Evolutionary conservation across 2,113 vertebrate species (phyloP).

Genomic region (Sphyrna mokarran): DNA sequence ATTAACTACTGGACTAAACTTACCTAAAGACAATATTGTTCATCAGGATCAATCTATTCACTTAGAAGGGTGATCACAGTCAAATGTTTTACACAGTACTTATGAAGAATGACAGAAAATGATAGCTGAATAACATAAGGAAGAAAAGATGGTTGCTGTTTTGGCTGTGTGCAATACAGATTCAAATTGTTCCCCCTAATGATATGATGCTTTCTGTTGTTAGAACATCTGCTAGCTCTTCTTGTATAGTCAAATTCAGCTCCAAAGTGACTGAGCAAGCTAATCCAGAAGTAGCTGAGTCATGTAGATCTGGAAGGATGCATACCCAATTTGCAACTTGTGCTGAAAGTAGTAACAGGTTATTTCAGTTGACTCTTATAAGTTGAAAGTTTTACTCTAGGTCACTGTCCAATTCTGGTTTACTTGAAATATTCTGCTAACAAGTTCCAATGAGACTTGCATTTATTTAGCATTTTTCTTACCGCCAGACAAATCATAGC

Average conservation of each 20-base stretch:
- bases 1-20: too few species aligned
- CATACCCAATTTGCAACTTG: not conserved
- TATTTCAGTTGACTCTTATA: not conserved
- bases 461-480: too few species aligned
- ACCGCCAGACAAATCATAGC: too few species aligned
- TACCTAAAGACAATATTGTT: too few species aligned
- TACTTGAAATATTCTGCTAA: not conserved
- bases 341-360: not conserved
- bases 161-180: too few species aligned
- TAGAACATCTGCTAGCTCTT: not conserved
- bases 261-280: not conserved
- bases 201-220: not conserved
- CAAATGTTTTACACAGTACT: too few species aligned
- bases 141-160: too few species aligned
- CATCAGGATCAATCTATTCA: too few species aligned
- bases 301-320: not conserved
- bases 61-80: too few species aligned
- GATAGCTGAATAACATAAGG: too few species aligned
- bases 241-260: not conserved
- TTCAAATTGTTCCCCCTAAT: too few species aligned
- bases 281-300: not conserved
- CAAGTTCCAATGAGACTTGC: not conserved
- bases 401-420: not conserved
- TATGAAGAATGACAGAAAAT: too few species aligned
- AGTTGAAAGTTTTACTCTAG: not conserved